Evolutionary conservation across 2,797 vertebrate genomes (phyloP).

Genomic region (Novumbra hubbsi): DNA sequence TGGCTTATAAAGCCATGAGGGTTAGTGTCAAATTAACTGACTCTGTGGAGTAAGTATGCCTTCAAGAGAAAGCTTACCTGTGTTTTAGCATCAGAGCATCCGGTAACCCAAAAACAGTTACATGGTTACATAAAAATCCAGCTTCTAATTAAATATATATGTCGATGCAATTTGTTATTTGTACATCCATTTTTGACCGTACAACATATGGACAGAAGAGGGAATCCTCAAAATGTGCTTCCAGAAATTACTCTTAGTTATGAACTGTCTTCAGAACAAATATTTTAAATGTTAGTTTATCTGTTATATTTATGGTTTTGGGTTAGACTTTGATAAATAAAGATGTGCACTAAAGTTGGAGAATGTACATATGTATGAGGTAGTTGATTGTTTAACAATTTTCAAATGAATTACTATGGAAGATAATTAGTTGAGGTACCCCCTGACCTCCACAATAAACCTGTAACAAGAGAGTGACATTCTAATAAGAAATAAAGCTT

Average conservation of each 20-base stretch:
- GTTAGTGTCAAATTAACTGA: conserved; percentile 20
- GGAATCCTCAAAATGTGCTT: conserved; percentile 13
- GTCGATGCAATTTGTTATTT: conserved; percentile 7
- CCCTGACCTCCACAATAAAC: too few relatives aligned
- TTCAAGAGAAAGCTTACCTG: conserved; percentile 44
- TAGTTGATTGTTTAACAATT: conserved; percentile 21
- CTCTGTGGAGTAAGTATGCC: conserved; percentile 27
- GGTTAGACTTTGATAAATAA: too few relatives aligned
- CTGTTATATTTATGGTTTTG: conserved; percentile 38
- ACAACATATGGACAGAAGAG: neutral
- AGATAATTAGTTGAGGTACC: too few relatives aligned
- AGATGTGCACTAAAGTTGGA: too few relatives aligned
- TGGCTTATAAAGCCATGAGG: conserved; percentile 20
- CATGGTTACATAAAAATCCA: conserved; percentile 40
- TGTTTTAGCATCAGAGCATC: conserved; percentile 34
- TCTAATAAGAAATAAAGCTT: too few relatives aligned
- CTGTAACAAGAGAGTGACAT: too few relatives aligned
- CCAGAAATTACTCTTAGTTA: conserved; percentile 13
- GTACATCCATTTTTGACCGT: too few relatives aligned
- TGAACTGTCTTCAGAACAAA: conserved; percentile 28
- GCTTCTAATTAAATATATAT: conserved; percentile 13
- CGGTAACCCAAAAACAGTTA: conserved; percentile 44
- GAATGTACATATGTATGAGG: conserved; percentile 19
- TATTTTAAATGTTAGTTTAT: conserved; percentile 1
- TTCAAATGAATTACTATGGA: too few relatives aligned